Evolutionary conservation across 1,140 invertebrate species (phyloP), one percentile per base, ranked within the genome.

Genomic region (Ceratitis capitata): DNA sequence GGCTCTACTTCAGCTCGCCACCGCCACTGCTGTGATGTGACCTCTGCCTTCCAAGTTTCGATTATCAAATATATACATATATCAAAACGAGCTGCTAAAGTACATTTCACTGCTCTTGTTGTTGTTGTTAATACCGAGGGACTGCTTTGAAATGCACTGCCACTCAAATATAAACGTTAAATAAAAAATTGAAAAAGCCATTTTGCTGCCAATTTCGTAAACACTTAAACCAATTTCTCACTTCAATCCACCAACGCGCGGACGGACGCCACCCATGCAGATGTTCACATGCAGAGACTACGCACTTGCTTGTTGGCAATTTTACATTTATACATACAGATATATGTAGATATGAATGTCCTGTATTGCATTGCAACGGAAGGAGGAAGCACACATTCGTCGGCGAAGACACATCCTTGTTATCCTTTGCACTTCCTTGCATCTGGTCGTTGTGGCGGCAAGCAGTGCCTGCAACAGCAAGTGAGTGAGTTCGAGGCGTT

Each of bases 151-250:
- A 84, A 85, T 69, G 61, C 69, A 85, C 83, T 84, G 85, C 86
- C 87, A 87, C 85, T 87, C 84, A 87, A 86, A 88, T 88, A 89
- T 89, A 89, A 89, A 89, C 88, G 88, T 87, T 87, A 87, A 49
- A 78, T 88, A 87, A 87, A 88, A 91, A 78, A 91, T 91, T 91
- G 90, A 91, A 91, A 91, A 91, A 91, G 90, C 90, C 90, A 91
- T 91, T 91, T 91, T 91, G 90, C 90, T 91, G 90, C 88, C 90
- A 91, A 91, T 91, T 91, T 91, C 87, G 90, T 89, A 89, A 91
- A 91, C 90, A 91, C 90, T 91, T 91, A 90, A 91, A 91, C 89
- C 90, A 91, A 91, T 91, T 91, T 91, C 88, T 88, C 89, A 91
- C 90, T 91, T 91, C 88, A 91, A 89, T 91, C 89, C 90, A 91